phyloP scores from a whole-genome alignment of 2,888 invertebrate genomes.

The Agrochola lota region DNA sequence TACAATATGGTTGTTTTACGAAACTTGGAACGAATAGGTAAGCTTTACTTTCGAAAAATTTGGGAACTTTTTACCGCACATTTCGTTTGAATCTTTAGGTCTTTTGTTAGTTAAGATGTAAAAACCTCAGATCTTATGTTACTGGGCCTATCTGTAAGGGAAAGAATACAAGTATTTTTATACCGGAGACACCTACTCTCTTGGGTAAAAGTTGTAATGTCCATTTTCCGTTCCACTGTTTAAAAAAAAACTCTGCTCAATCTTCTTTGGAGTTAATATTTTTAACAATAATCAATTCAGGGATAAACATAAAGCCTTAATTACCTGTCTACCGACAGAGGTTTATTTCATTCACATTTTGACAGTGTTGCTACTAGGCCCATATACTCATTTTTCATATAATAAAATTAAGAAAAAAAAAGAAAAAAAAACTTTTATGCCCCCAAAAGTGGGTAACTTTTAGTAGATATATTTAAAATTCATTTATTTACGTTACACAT shows the following conservation, averaged over 20 bases:
- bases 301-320: neutral
- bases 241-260: neutral
- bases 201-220: neutral
- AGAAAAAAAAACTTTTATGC: too few species aligned
- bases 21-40: conserved; percentile 7
- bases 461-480: too few species aligned
- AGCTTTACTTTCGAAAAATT: conserved; percentile 14
- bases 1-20: conserved; percentile 6
- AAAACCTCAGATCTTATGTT: conserved; percentile 27
- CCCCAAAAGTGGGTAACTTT: too few species aligned
- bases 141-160: neutral
- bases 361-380: too few species aligned
- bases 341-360: neutral
- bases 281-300: neutral
- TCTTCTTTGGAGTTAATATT: neutral
- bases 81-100: conserved; percentile 29
- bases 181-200: neutral
- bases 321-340: neutral
- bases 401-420: too few species aligned
- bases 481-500: too few species aligned
- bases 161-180: conserved; percentile 14
- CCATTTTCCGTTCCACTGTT: neutral
- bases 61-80: conserved; percentile 32
- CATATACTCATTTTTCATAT: too few species aligned
- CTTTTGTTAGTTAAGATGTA: conserved; percentile 33